A percentile compares a stretch with the other conserved stretches of the same genome.
Conservation (phyloP, 64 coral and sea anemone species). For the Dendrophyllia cribrosa region DNA sequence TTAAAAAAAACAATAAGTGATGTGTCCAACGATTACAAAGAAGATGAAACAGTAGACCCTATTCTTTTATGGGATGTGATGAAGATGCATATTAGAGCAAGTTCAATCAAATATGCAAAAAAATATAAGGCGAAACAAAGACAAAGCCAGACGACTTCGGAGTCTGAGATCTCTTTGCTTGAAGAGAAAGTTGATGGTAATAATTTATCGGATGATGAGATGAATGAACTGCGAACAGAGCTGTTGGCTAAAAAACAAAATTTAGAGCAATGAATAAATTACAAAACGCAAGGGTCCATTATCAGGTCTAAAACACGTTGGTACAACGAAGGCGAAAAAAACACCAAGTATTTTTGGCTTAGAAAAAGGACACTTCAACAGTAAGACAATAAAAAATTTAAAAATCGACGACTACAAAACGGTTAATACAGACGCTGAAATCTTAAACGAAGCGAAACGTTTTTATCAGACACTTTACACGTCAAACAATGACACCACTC, state of each 20-base stretch:
- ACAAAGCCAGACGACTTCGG: neutral
- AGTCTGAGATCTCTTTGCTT: neutral
- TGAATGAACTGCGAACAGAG: neutral
- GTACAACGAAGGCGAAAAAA: slow-evolving; percentile 59
- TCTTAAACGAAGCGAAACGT: slow-evolving; percentile 37
- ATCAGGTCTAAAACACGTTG: neutral
- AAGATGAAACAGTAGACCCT: neutral
- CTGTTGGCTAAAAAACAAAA: neutral
- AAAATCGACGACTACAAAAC: neutral
- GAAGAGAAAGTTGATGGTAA: neutral
- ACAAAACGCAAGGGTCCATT: too few species aligned
- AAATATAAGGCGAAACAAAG: neutral
- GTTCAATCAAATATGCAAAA: neutral
- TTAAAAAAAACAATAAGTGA: neutral
- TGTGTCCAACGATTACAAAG: neutral
- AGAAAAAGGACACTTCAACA: slow-evolving; percentile 64
- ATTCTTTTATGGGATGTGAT: slow-evolving; percentile 16
- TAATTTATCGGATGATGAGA: neutral
- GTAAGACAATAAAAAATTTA: slow-evolving; percentile 18
- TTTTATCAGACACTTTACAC: slow-evolving; percentile 43
- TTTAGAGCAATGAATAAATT: too few species aligned
- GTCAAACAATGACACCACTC: slow-evolving; percentile 17
- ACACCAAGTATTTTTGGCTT: slow-evolving; percentile 41
- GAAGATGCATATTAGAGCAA: slow-evolving; percentile 35
- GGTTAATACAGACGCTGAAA: slow-evolving; percentile 42